Conservation (phyloP, 2,113 vertebrate genomes). For the Cyphomyrus discorhynchus region DNA sequence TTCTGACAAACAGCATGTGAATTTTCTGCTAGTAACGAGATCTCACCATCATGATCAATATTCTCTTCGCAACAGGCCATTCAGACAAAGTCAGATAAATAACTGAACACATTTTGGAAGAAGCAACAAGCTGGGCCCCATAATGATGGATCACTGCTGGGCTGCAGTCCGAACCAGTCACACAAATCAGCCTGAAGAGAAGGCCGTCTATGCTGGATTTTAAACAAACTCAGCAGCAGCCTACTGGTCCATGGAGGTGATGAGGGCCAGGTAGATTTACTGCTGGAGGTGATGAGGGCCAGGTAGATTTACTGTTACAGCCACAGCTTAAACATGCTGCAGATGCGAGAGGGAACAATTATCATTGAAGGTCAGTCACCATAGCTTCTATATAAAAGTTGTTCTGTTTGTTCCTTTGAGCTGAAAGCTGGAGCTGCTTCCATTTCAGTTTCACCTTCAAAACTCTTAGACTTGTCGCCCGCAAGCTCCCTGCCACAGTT, state of each 20-base stretch:
- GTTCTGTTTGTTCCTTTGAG: neutral
- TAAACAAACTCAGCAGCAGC: neutral
- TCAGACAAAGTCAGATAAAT: slow-evolving; percentile 13
- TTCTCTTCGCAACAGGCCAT: neutral
- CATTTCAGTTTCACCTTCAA: neutral
- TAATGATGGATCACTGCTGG: slow-evolving; percentile 2
- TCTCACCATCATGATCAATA: neutral
- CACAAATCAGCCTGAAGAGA: no score
- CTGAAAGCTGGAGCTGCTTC: neutral
- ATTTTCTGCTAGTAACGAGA: slow-evolving; percentile 19
- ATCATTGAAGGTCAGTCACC: neutral
- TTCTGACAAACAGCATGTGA: slow-evolving; percentile 12
- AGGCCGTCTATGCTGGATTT: neutral
- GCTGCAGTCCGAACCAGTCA: neutral
- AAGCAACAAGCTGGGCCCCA: neutral
- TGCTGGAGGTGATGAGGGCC: neutral
- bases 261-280: neutral
- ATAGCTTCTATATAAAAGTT: neutral
- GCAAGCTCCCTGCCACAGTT: neutral
- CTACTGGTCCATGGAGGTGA: neutral
- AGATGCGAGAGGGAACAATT: neutral
- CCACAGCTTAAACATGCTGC: neutral
- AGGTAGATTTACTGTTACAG: neutral
- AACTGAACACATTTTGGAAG: slow-evolving; percentile 9
- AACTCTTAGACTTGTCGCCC: neutral